These are phyloP conservation scores for Tipula helvola DNA, from an alignment of 2,888 invertebrate genomes.

Conservation along the genomic window DNA sequence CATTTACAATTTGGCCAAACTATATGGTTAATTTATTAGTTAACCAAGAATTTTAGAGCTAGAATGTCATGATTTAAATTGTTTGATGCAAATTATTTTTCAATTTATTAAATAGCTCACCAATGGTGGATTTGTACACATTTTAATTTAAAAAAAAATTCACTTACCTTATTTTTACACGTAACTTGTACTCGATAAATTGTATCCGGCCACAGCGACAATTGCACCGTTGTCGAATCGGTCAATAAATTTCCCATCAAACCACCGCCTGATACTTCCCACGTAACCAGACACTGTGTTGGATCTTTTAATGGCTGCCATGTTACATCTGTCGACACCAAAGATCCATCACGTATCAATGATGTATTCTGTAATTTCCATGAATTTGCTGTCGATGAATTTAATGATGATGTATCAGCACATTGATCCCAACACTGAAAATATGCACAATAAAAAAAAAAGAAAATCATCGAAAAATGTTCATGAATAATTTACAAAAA, in stretches of 20 bases:
- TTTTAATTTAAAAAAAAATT: not conserved
- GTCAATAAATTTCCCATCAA: slow-evolving; percentile 71
- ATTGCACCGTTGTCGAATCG: slow-evolving; percentile 63
- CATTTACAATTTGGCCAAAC: too few species aligned
- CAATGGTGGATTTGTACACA: too few species aligned
- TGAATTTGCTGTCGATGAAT: slow-evolving; percentile 27
- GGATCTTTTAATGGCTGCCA: slow-evolving; percentile 29
- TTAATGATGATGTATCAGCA: slow-evolving; percentile 22
- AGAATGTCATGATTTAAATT: too few species aligned
- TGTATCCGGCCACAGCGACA: slow-evolving; percentile 71
- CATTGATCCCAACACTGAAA: slow-evolving; percentile 33
- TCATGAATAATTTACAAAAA: not conserved
- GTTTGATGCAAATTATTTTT: too few species aligned
- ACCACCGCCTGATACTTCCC: slow-evolving; percentile 74
- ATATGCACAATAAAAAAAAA: slow-evolving; percentile 10
- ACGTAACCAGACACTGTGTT: slow-evolving; percentile 59
- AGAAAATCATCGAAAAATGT: not conserved
- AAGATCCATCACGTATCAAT: slow-evolving; percentile 32
- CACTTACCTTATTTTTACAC: slow-evolving; percentile 30
- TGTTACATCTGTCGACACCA: slow-evolving; percentile 33
- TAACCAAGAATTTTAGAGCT: too few species aligned
- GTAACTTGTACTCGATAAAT: slow-evolving; percentile 66
- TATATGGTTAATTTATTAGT: too few species aligned
- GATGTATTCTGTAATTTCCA: slow-evolving; percentile 29
- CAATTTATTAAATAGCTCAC: too few species aligned